These are phyloP conservation scores for Eucera pruinosa DNA, from an alignment of 2,888 invertebrate genomes.

Conservation along the genomic window DNA sequence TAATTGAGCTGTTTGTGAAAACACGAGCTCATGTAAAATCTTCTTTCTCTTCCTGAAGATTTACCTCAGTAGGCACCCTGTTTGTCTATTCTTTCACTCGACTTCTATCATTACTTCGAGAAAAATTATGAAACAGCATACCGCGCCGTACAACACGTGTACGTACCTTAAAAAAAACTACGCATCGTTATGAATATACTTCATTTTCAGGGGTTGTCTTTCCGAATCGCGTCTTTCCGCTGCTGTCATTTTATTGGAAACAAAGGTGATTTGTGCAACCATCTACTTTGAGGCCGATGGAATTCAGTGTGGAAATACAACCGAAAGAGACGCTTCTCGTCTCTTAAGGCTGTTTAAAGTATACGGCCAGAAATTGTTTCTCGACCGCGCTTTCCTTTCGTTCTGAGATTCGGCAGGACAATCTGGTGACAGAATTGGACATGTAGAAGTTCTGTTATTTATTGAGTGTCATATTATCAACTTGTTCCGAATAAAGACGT, in stretches of 20 bases:
- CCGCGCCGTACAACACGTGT: conserved; percentile 79
- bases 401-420: conserved; percentile 74
- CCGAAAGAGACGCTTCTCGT: conserved; percentile 11
- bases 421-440: conserved; percentile 77
- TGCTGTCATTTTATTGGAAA: conserved; percentile 12
- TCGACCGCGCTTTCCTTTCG: conserved; percentile 31
- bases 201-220: conserved; percentile 79
- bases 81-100: conserved; percentile 71
- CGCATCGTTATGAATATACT: conserved; percentile 81
- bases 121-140: conserved; percentile 69
- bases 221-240: conserved; percentile 64
- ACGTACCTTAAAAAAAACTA: conserved; percentile 80
- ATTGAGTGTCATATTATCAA: conserved; percentile 83
- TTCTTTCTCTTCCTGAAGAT: conserved; percentile 37
- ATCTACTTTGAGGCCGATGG: conserved; percentile 21
- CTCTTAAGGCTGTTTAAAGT: background rate
- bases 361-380: conserved; percentile 23
- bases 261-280: conserved; percentile 18
- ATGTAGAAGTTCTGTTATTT: conserved; percentile 83
- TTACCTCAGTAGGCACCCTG: conserved; percentile 71
- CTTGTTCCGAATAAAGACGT: conserved; percentile 81
- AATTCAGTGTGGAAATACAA: conserved; percentile 7
- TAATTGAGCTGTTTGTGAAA: conserved; percentile 21
- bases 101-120: conserved; percentile 66
- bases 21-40: conserved; percentile 22